These are phyloP conservation scores for Myocastor coypus DNA, from an alignment of 2,113 vertebrate genomes.

Conservation along the genomic window DNA sequence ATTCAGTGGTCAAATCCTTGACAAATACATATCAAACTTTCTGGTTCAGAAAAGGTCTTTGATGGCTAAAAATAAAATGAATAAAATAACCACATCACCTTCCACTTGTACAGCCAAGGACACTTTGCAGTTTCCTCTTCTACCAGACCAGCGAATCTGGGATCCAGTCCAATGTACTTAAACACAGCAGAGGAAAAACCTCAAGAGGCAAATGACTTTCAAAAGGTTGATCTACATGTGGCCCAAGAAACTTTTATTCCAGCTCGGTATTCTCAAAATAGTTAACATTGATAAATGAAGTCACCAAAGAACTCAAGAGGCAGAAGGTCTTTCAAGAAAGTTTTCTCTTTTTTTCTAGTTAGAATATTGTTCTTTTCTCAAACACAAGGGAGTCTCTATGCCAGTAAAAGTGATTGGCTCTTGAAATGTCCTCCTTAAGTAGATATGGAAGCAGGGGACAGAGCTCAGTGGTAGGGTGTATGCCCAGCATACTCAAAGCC, in stretches of 20 bases:
- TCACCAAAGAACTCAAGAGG: slow-evolving; percentile 58
- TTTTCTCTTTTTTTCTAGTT: background rate
- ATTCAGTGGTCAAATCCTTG: slow-evolving; percentile 61
- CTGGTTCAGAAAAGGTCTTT: slow-evolving; percentile 56
- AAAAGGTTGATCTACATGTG: slow-evolving; percentile 63
- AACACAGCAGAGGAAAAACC: background rate
- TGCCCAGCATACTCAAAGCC: background rate
- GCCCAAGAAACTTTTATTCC: slow-evolving; percentile 24
- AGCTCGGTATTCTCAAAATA: slow-evolving; percentile 41
- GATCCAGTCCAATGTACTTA: slow-evolving; percentile 53
- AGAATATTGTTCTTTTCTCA: slow-evolving; percentile 14
- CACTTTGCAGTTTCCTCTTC: slow-evolving; percentile 54
- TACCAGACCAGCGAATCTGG: slow-evolving; percentile 56
- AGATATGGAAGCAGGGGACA: background rate
- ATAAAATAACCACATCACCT: slow-evolving; percentile 61
- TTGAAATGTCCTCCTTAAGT: slow-evolving; percentile 19
- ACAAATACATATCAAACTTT: slow-evolving; percentile 35
- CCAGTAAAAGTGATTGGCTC: slow-evolving; percentile 7
- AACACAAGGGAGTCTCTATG: slow-evolving; percentile 50
- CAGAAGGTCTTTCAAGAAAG: background rate
- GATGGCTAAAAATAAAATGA: slow-evolving; percentile 66
- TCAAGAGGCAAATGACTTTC: slow-evolving; percentile 62
- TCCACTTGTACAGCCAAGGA: slow-evolving; percentile 48
- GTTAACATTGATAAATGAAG: slow-evolving; percentile 45
- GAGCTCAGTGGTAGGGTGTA: background rate